A percentile compares a stretch with the other conserved stretches of the same genome.
Conservation (phyloP, 1,140 invertebrate species). For the Lepidurus couesii region DNA sequence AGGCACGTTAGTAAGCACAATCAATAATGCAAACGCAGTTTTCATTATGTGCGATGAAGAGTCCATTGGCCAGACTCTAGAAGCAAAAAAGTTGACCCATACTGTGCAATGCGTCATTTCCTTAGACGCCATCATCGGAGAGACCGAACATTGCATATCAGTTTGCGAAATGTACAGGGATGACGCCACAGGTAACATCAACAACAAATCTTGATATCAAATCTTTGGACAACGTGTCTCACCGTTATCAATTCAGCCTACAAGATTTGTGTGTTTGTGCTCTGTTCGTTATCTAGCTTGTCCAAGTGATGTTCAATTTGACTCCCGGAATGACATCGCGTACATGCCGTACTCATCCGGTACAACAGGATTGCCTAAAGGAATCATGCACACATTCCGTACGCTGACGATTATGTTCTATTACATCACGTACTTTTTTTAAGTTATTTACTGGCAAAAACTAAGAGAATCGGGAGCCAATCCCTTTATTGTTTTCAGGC, state of each 20-base stretch:
- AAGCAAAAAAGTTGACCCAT: too few species aligned
- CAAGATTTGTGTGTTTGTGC: background rate
- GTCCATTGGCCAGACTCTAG: too few species aligned
- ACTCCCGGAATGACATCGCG: conserved; percentile 19
- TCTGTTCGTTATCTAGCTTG: background rate
- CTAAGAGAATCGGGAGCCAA: background rate
- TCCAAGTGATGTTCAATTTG: background rate
- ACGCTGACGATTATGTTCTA: conserved; percentile 4
- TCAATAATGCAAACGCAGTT: too few species aligned
- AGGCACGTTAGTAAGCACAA: too few species aligned
- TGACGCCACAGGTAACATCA: too few species aligned
- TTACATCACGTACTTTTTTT: background rate
- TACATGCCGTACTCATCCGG: conserved; percentile 36
- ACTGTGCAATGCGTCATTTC: too few species aligned
- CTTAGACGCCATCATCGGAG: too few species aligned
- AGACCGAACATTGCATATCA: too few species aligned
- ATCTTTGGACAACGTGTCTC: too few species aligned
- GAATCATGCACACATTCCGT: conserved; percentile 41
- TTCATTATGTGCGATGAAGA: too few species aligned
- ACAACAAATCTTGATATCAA: too few species aligned
- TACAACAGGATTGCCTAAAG: conserved; percentile 37
- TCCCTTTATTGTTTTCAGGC: background rate
- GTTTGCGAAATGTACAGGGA: too few species aligned
- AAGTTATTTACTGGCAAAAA: background rate
- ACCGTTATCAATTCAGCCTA: background rate